These are phyloP conservation scores for Chrysopilus asiliformis DNA, from an alignment of 2,888 invertebrate genomes.

Conservation along the genomic window DNA sequence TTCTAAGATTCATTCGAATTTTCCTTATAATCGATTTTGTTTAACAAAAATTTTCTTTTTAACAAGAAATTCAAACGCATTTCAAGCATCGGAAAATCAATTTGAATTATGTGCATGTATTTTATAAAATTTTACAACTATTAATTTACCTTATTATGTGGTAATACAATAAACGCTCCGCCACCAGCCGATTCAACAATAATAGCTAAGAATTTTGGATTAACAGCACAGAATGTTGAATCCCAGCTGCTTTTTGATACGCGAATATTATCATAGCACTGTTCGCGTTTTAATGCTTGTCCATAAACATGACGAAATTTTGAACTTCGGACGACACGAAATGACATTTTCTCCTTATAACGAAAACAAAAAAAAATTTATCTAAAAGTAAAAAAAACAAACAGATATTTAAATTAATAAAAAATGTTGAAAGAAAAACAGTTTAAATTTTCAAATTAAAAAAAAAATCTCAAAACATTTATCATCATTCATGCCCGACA, in stretches of 20 bases:
- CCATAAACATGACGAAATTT: slow-evolving; percentile 93
- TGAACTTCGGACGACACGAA: slow-evolving; percentile 91
- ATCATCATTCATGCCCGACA: too few species aligned
- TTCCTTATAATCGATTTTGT: too few species aligned
- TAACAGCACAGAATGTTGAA: slow-evolving; percentile 95
- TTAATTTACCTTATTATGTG: slow-evolving; percentile 72
- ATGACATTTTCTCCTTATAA: slow-evolving; percentile 92
- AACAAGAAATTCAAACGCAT: too few species aligned
- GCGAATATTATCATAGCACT: slow-evolving; percentile 94
- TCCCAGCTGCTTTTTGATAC: slow-evolving; percentile 98
- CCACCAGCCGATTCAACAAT: slow-evolving; percentile 95
- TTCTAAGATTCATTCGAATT: too few species aligned
- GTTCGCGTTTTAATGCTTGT: slow-evolving; percentile 82
- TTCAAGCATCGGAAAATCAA: too few species aligned
- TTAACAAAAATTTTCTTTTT: too few species aligned
- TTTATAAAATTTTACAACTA: background rate
- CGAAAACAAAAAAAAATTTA: too few species aligned
- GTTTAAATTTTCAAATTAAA: too few species aligned
- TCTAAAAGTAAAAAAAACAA: too few species aligned
- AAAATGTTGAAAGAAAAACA: too few species aligned
- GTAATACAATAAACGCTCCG: slow-evolving; percentile 89
- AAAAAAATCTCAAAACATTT: too few species aligned
- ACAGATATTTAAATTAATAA: too few species aligned
- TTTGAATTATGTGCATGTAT: background rate
- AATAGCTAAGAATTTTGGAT: slow-evolving; percentile 94